These are phyloP conservation scores for Thymelicus acteon DNA, from an alignment of 2,888 invertebrate genomes.

Conservation along the genomic window DNA sequence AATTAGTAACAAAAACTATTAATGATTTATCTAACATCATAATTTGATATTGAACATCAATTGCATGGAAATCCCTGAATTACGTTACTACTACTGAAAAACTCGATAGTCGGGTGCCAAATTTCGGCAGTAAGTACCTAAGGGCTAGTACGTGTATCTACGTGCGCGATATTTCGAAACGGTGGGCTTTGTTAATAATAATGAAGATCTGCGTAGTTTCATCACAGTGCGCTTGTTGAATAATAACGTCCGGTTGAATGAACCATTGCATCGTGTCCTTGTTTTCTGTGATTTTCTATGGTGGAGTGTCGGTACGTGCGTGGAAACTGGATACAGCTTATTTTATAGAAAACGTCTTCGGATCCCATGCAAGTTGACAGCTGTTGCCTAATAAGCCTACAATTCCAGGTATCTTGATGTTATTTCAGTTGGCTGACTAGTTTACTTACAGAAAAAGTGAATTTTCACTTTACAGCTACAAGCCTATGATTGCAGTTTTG, in stretches of 20 bases:
- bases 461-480: too few relatives aligned
- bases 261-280: constrained; percentile 84
- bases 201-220: constrained; percentile 74
- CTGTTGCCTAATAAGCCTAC: background rate
- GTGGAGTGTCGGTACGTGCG: constrained; percentile 64
- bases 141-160: constrained; percentile 42
- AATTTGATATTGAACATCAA: too few relatives aligned
- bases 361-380: background rate
- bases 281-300: constrained; percentile 84
- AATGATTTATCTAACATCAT: too few relatives aligned
- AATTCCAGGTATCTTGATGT: background rate
- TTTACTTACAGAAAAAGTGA: too few relatives aligned
- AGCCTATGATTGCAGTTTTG: too few relatives aligned
- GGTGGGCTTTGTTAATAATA: constrained; percentile 77
- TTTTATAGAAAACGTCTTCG: constrained; percentile 12
- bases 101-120: constrained; percentile 43
- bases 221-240: constrained; percentile 81
- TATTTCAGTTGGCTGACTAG: background rate
- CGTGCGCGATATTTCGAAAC: constrained; percentile 75
- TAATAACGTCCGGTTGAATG: constrained; percentile 83
- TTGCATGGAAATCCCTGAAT: background rate
- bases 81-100: background rate
- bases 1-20: too few relatives aligned
- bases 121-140: constrained; percentile 52
- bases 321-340: constrained; percentile 43